Evolutionary conservation across 2,113 vertebrate genomes (phyloP), one percentile per base, ranked within the genome.

Genomic region (Amblyopsis rosae): DNA sequence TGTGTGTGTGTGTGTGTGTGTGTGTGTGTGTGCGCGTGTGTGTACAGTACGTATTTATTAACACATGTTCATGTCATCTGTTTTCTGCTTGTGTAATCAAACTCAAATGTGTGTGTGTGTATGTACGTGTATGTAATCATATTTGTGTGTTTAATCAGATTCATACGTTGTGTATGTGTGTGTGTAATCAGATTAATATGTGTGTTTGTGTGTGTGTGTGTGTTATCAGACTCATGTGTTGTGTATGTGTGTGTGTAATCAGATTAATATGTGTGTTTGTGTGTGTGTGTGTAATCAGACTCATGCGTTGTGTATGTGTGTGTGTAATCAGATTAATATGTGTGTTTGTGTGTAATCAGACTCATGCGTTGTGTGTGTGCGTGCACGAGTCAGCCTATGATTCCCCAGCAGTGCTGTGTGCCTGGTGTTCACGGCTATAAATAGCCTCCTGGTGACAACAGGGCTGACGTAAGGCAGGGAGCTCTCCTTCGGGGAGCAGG

Each of bases 361-460:
- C 26, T 26, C 26, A 26, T 26, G 26, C 26, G 26, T 26, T 26
- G 26, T 26, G 26, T 26, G 3, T 26, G 26, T 26, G 26, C 26
- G 55, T 65, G 57, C 9, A 16, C 49, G 7, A 41, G 4, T n/a
- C 15, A 51, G 50, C 46, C 12, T 61, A 26, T 26, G 35, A 61
- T 65, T 56, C 62, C 66, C 57, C 41, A 79, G 62, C 79, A 84
- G 59, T 17, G 59, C 77, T 63, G 80, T 72, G 46, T 68, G 81
- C 72, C 82, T 85, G 78, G 73, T 83, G 83, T 79, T 76, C 47
- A 58, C 72, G 65, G 61, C 83, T 90, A 90, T 88, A 84, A 92
- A 92, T 92, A 91, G 80, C 80, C 57, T 33, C 15, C 12, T 81
- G 76, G 72, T 84, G 86, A 90, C 87, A 89, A 80, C 81, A 82